These are phyloP conservation scores for Diaprepes abbreviatus DNA, from an alignment of 2,888 invertebrate species.

Conservation along the genomic window DNA sequence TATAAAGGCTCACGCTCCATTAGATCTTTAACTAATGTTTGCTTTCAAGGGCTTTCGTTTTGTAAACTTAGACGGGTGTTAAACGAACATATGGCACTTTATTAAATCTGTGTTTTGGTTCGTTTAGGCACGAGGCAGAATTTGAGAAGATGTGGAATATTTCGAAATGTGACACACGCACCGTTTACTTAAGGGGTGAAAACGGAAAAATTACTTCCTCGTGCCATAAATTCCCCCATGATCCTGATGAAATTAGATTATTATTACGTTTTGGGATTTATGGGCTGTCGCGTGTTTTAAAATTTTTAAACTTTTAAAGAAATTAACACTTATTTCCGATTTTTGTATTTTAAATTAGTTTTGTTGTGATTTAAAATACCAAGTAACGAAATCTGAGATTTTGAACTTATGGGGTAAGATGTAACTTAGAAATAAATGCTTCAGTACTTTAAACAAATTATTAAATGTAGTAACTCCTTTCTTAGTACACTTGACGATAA, in stretches of 20 bases:
- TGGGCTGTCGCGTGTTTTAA: slow-evolving; percentile 22
- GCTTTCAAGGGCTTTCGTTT: slow-evolving; percentile 33
- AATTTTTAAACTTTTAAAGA: slow-evolving; percentile 26
- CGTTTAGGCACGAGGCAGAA: slow-evolving; percentile 63
- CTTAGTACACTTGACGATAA: too few species aligned
- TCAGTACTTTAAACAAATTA: too few species aligned
- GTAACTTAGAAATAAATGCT: too few species aligned
- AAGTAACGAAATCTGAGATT: too few species aligned
- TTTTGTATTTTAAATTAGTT: not conserved
- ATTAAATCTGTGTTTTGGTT: slow-evolving; percentile 62
- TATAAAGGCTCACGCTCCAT: slow-evolving; percentile 53
- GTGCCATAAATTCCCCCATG: slow-evolving; percentile 37
- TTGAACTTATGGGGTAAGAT: too few species aligned
- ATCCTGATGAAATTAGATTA: slow-evolving; percentile 44
- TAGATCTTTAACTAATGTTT: slow-evolving; percentile 34
- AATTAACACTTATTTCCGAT: slow-evolving; percentile 25
- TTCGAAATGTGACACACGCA: slow-evolving; percentile 58
- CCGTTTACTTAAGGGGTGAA: slow-evolving; percentile 51
- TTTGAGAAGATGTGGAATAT: slow-evolving; percentile 62
- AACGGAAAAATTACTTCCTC: slow-evolving; percentile 50
- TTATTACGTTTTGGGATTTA: slow-evolving; percentile 46
- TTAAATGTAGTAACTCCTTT: too few species aligned
- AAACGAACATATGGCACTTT: slow-evolving; percentile 56
- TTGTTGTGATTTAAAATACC: too few species aligned
- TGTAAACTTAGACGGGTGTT: slow-evolving; percentile 55